Conservation (phyloP, 2,113 vertebrate species). For the Zosterops lateralis region DNA sequence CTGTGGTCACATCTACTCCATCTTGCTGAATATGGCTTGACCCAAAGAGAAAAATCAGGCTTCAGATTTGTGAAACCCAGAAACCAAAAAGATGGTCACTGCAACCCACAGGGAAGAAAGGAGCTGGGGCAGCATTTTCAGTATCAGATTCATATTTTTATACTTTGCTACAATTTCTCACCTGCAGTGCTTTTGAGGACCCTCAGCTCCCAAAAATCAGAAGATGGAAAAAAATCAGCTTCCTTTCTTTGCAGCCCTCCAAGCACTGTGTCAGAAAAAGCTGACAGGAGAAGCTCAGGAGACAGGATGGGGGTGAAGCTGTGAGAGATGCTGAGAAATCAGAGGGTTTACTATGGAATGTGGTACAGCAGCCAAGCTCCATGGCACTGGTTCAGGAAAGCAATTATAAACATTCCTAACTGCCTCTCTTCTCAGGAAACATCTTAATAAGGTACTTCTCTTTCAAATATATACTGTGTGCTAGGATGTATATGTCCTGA, state of each 20-base stretch:
- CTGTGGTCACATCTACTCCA: neutral
- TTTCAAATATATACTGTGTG: neutral
- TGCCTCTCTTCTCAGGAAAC: conserved; percentile 3
- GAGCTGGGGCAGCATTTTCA: neutral
- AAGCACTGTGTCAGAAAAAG: neutral
- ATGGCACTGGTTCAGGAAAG: conserved; percentile 20
- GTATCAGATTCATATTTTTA: neutral
- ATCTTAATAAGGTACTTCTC: neutral
- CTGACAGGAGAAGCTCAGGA: neutral
- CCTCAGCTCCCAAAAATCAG: neutral
- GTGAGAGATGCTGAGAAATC: neutral
- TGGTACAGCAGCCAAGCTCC: conserved; percentile 7
- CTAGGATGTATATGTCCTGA: neutral
- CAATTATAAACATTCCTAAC: conserved; percentile 32
- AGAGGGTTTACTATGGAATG: conserved; percentile 2
- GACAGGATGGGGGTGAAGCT: neutral
- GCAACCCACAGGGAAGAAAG: neutral
- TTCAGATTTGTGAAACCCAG: neutral
- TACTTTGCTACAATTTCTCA: neutral
- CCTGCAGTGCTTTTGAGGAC: neutral
- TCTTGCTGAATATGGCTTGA: neutral
- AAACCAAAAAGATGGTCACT: neutral
- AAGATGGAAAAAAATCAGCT: neutral
- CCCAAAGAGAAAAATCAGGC: neutral
- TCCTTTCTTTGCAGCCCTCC: neutral